These are phyloP conservation scores for Delia radicum DNA, from an alignment of 1,140 invertebrate genomes.

Conservation along the genomic window DNA sequence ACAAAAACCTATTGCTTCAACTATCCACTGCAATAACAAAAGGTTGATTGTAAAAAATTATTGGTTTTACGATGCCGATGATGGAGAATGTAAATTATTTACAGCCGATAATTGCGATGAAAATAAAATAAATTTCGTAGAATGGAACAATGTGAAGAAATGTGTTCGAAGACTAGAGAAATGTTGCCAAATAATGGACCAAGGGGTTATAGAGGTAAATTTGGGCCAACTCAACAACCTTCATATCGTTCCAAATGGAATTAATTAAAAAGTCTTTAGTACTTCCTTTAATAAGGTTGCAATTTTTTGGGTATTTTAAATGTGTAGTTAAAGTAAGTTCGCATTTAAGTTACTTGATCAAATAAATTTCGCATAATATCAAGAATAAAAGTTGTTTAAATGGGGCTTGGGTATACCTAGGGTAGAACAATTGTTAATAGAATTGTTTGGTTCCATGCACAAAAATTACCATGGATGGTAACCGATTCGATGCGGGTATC, in stretches of 20 bases:
- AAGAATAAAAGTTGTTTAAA: too few species aligned
- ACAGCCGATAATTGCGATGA: slow-evolving; percentile 49
- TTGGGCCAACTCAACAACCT: not conserved
- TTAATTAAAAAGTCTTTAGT: too few species aligned
- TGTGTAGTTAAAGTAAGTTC: too few species aligned
- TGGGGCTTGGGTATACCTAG: too few species aligned
- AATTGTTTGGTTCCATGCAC: too few species aligned
- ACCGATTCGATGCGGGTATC: too few species aligned
- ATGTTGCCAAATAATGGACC: not conserved
- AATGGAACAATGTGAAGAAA: slow-evolving; percentile 42
- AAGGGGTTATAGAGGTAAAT: not conserved
- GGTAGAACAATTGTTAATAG: too few species aligned
- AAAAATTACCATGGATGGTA: too few species aligned
- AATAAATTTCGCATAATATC: too few species aligned
- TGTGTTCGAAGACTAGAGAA: slow-evolving; percentile 27
- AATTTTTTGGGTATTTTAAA: too few species aligned
- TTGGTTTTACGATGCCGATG: slow-evolving; percentile 50
- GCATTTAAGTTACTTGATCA: too few species aligned
- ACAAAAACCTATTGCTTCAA: slow-evolving; percentile 38
- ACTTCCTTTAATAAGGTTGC: too few species aligned
- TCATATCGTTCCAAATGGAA: not conserved
- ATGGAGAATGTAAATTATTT: slow-evolving; percentile 45
- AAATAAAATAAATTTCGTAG: slow-evolving; percentile 45
- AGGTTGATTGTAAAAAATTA: slow-evolving; percentile 39
- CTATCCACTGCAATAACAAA: slow-evolving; percentile 33